A percentile compares a stretch with the other conserved stretches of the same genome.
Conservation (phyloP, 2,888 invertebrate genomes). For the Hypselothyrea guttata region DNA sequence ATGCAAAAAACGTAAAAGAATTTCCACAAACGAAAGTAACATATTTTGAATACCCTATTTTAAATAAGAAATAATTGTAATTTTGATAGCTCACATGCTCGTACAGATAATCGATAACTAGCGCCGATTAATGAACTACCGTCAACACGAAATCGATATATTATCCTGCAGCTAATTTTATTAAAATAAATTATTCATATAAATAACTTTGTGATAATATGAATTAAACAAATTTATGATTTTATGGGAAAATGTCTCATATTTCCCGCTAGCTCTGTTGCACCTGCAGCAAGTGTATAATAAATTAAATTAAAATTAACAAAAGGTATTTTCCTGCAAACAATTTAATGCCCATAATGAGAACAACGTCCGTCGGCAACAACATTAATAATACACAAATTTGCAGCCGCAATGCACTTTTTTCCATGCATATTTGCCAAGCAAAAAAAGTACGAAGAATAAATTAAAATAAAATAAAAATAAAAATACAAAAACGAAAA, state of each 20-base stretch:
- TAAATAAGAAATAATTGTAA: no score
- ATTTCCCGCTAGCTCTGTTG: neutral
- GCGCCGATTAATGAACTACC: no score
- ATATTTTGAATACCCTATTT: neutral
- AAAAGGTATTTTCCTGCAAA: slow-evolving; percentile 65
- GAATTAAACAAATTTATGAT: no score
- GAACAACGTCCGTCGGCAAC: slow-evolving; percentile 35
- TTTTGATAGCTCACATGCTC: no score
- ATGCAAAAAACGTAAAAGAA: slow-evolving; percentile 14
- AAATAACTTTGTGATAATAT: no score
- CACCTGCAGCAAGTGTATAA: slow-evolving; percentile 18
- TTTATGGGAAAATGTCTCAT: neutral
- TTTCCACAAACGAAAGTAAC: neutral
- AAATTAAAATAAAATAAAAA: slow-evolving; percentile 8
- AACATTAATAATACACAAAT: slow-evolving; percentile 59
- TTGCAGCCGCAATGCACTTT: slow-evolving; percentile 47
- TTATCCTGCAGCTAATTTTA: no score
- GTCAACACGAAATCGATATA: no score
- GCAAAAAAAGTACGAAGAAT: neutral
- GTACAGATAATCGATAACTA: no score
- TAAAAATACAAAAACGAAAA: slow-evolving; percentile 2
- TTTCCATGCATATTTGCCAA: slow-evolving; percentile 31
- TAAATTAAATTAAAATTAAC: slow-evolving; percentile 71
- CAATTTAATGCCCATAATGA: slow-evolving; percentile 63
- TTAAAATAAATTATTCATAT: no score